A percentile compares a stretch with the other conserved stretches of the same genome.
Evolutionary conservation across 2,113 vertebrate species (phyloP).

Genomic region (Grammatotria lemairii): DNA sequence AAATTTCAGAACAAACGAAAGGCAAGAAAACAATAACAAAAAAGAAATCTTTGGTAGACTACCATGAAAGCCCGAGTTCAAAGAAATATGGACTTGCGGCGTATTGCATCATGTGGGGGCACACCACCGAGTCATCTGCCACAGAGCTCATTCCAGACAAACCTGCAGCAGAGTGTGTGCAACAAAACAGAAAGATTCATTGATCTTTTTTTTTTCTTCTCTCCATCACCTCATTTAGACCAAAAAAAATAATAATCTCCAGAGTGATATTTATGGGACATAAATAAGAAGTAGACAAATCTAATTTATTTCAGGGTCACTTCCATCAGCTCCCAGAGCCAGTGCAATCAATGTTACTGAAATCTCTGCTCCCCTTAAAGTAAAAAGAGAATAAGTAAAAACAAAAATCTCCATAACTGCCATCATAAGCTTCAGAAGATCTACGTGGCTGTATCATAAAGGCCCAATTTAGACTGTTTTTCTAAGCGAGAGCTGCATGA

Average conservation of each 20-base stretch:
- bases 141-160: constrained; percentile 42
- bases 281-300: constrained; percentile 43
- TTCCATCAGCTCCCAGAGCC: constrained; percentile 37
- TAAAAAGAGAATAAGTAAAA: not conserved
- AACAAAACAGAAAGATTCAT: constrained; percentile 30
- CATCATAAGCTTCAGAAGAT: not conserved
- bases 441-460: constrained; percentile 57
- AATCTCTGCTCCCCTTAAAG: not conserved
- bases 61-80: constrained; percentile 71
- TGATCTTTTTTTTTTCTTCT: constrained; percentile 16
- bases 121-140: constrained; percentile 53
- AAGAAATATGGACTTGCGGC: constrained; percentile 68
- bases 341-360: constrained; percentile 25
- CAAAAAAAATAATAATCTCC: not conserved
- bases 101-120: constrained; percentile 72
- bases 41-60: constrained; percentile 57
- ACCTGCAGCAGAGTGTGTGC: constrained; percentile 33
- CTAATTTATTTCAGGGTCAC: constrained; percentile 51
- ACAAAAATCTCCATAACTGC: constrained; percentile 22
- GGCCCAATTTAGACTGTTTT: constrained; percentile 71
- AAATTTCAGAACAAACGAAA: constrained; percentile 32
- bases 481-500: constrained; percentile 54
- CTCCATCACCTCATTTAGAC: constrained; percentile 30
- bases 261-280: constrained; percentile 23
- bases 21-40: constrained; percentile 51